Conservation (phyloP, 2,888 invertebrate genomes). For the Criorhina ranunculi region DNA sequence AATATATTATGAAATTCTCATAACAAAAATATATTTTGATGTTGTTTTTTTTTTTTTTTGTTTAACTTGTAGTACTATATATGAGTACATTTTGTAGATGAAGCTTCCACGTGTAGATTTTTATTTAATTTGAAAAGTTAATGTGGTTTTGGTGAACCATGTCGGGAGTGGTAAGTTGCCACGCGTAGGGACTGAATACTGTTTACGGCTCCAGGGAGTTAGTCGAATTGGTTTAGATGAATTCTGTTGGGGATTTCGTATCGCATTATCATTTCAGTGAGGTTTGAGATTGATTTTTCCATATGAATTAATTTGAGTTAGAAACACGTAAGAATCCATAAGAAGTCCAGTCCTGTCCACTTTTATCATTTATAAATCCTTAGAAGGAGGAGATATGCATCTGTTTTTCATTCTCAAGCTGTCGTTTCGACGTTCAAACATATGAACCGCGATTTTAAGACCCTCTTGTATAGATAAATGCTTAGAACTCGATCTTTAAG, state of each 20-base stretch:
- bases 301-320: neutral
- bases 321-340: too few species aligned
- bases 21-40: conserved; percentile 39
- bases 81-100: neutral
- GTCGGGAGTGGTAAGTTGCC: conserved; percentile 16
- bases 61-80: neutral
- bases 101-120: conserved; percentile 23
- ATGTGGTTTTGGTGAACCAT: conserved; percentile 14
- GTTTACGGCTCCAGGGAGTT: neutral
- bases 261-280: neutral
- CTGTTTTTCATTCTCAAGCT: too few species aligned
- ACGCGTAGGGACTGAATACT: conserved; percentile 10
- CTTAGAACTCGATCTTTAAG: too few species aligned
- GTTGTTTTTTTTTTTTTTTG: conserved; percentile 16
- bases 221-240: neutral
- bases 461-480: too few species aligned
- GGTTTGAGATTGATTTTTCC: neutral
- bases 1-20: conserved; percentile 58
- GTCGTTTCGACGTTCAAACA: too few species aligned
- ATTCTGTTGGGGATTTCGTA: neutral
- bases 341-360: too few species aligned
- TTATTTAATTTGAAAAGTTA: conserved; percentile 25
- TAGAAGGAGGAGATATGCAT: too few species aligned
- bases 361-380: too few species aligned
- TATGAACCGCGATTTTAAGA: too few species aligned